Percentiles rank a stretch among this genome's conserved stretches.
Conservation (phyloP, 1,140 invertebrate species). For the Apis cerana region DNA sequence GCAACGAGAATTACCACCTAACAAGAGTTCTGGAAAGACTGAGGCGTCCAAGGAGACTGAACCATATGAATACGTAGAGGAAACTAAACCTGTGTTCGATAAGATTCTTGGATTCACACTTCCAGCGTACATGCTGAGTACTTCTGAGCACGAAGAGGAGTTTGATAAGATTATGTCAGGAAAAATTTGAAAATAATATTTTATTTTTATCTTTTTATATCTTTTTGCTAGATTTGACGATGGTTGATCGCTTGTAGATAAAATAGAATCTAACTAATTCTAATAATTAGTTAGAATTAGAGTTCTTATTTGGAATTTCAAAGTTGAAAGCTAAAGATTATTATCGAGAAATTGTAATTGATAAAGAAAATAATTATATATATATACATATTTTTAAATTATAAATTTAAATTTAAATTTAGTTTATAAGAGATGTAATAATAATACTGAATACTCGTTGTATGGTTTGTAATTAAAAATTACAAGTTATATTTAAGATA, state of each 20-base stretch:
- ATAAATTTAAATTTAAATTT: conserved; percentile 25
- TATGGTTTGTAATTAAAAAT: conserved; percentile 31
- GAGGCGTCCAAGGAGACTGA: conserved; percentile 62
- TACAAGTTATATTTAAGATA: not conserved
- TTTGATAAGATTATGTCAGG: conserved; percentile 82
- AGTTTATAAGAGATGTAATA: not conserved
- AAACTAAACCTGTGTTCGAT: conserved; percentile 85
- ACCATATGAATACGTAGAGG: conserved; percentile 81
- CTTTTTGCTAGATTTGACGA: not conserved
- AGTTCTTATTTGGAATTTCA: not conserved
- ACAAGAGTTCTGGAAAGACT: conserved; percentile 37
- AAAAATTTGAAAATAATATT: no score
- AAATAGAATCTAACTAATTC: not conserved
- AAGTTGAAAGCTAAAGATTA: not conserved
- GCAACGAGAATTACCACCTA: conserved; percentile 29
- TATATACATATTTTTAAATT: not conserved
- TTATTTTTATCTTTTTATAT: not conserved
- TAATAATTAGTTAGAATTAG: not conserved
- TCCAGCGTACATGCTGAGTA: conserved; percentile 86
- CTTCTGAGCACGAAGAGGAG: conserved; percentile 85
- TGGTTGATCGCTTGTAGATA: conserved; percentile 5
- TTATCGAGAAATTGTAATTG: no score
- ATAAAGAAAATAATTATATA: no score
- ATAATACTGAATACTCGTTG: not conserved
- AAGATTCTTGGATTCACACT: conserved; percentile 84